Percentiles rank a stretch among this genome's conserved stretches.
These are phyloP conservation scores for Pitta sordida DNA, from an alignment of 2,113 vertebrate genomes.

Conservation along the genomic window DNA sequence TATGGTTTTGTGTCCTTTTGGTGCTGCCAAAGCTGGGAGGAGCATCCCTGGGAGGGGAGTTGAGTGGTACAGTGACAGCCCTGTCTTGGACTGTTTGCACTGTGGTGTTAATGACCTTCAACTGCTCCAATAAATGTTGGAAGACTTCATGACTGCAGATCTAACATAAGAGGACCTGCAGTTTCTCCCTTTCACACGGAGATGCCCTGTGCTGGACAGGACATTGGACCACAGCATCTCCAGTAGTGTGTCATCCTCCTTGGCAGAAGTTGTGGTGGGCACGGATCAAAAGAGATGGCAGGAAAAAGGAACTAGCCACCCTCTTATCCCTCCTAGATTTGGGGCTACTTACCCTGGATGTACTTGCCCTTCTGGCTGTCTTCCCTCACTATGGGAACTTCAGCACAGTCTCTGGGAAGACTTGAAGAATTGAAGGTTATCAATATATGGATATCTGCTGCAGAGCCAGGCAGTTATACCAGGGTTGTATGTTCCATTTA, in stretches of 20 bases:
- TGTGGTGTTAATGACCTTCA: not conserved
- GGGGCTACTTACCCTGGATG: not conserved
- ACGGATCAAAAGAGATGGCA: not conserved
- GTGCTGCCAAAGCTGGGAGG: not conserved
- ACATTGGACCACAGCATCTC: not conserved
- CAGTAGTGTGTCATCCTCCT: not conserved
- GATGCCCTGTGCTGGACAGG: not conserved
- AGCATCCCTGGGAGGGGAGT: not conserved
- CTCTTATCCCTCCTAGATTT: not conserved
- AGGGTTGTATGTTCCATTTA: fast-evolving
- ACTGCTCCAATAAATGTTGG: not conserved
- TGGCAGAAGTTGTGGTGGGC: not conserved
- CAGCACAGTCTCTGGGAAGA: not conserved
- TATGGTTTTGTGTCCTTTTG: not conserved
- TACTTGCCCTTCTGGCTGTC: not conserved
- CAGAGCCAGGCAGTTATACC: not conserved
- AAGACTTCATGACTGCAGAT: not conserved
- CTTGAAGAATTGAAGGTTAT: too few relatives aligned
- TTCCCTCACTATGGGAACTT: not conserved
- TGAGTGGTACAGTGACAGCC: not conserved
- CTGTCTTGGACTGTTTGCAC: not conserved
- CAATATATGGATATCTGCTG: not conserved
- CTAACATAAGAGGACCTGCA: not conserved
- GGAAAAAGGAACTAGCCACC: not conserved
- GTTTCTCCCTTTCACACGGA: not conserved